These are phyloP conservation scores for Drosophila nigritarsus DNA, from an alignment of 2,888 invertebrate genomes.

Conservation along the genomic window DNA sequence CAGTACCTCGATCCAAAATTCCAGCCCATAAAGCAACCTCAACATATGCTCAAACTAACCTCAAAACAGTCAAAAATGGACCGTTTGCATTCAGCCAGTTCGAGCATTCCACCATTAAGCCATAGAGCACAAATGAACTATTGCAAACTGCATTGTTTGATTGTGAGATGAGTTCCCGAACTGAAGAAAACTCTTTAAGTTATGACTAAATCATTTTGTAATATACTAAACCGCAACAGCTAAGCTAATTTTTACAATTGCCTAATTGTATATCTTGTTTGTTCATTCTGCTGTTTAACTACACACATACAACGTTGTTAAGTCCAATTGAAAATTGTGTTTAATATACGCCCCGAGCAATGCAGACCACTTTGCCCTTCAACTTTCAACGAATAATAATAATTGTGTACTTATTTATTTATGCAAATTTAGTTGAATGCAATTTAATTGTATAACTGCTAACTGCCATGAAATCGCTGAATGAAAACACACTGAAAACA, in stretches of 20 bases:
- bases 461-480: constrained; percentile 62
- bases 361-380: constrained; percentile 36
- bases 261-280: constrained; percentile 44
- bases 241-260: constrained; percentile 33
- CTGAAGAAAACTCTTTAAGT: constrained; percentile 50
- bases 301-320: constrained; percentile 24
- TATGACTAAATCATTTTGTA: constrained; percentile 72
- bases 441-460: constrained; percentile 76
- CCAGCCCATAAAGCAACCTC: constrained; percentile 18
- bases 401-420: constrained; percentile 75
- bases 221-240: constrained; percentile 65
- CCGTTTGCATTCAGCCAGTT: constrained; percentile 46
- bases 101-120: constrained; percentile 40
- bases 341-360: constrained; percentile 33
- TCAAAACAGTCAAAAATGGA: constrained; percentile 57
- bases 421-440: constrained; percentile 80
- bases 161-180: constrained; percentile 76
- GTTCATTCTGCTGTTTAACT: constrained; percentile 42
- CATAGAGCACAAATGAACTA: constrained; percentile 38
- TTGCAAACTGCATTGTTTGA: constrained; percentile 73
- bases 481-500: constrained; percentile 45
- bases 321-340: constrained; percentile 40
- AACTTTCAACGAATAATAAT: constrained; percentile 43
- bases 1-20: constrained; percentile 1
- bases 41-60: constrained; percentile 47